phyloP scores from a whole-genome alignment of 2,888 invertebrate genomes.

The Clivina fossor region DNA sequence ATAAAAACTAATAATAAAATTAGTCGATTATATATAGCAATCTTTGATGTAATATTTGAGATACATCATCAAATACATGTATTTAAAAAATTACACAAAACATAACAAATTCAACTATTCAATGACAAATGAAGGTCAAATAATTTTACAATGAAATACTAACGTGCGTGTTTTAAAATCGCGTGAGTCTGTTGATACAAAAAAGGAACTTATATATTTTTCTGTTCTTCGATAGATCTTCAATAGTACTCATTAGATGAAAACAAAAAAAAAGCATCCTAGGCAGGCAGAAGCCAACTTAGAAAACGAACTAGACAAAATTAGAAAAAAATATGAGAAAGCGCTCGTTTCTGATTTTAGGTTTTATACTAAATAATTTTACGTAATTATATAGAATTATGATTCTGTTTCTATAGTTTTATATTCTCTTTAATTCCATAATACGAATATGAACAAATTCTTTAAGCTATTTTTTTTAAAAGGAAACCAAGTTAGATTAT shows the following conservation, averaged over 20 bases:
- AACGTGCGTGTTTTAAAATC: slow-evolving; percentile 15
- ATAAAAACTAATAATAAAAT: too few relatives aligned
- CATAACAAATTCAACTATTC: too few relatives aligned
- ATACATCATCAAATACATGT: too few relatives aligned
- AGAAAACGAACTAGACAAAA: slow-evolving; percentile 7
- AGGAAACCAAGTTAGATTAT: not conserved
- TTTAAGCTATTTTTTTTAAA: slow-evolving; percentile 14
- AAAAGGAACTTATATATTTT: slow-evolving; percentile 29
- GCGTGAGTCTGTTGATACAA: slow-evolving; percentile 24
- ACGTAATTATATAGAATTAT: slow-evolving; percentile 30
- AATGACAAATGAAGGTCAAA: slow-evolving; percentile 31
- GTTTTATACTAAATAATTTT: slow-evolving; percentile 24
- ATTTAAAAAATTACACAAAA: too few relatives aligned
- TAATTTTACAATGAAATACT: slow-evolving; percentile 23
- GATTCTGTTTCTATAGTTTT: slow-evolving; percentile 25
- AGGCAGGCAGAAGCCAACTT: not conserved
- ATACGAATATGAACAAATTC: slow-evolving; percentile 13
- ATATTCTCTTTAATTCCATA: slow-evolving; percentile 25
- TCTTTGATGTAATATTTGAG: too few relatives aligned
- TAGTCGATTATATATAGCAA: too few relatives aligned
- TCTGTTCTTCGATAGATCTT: slow-evolving; percentile 33
- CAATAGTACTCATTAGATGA: slow-evolving; percentile 33
- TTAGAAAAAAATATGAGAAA: slow-evolving; percentile 28
- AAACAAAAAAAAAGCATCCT: slow-evolving; percentile 34
- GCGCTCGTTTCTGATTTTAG: slow-evolving; percentile 16